phyloP scores from a whole-genome alignment of 2,113 vertebrate genomes.

The Toxotes jaculatrix region DNA sequence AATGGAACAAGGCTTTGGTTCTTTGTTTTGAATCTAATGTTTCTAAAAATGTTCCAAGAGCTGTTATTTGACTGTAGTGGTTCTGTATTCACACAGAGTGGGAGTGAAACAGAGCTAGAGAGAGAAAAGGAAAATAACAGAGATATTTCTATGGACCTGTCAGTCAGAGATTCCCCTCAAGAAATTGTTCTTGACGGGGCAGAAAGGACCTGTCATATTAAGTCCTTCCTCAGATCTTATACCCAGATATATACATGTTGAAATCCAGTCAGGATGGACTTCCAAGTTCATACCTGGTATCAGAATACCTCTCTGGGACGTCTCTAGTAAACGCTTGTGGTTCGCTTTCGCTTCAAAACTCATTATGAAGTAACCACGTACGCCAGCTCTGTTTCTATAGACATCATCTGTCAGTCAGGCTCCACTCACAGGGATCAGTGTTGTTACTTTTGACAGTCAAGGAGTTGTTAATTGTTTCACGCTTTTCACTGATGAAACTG shows the following conservation, averaged over 20 bases:
- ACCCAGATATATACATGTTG: neutral
- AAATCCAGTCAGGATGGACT: conserved; percentile 11
- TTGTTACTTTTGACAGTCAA: neutral
- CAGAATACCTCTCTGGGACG: neutral
- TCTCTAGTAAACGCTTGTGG: neutral
- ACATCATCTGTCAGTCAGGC: neutral
- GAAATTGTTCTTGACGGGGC: conserved; percentile 43
- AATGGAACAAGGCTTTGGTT: neutral
- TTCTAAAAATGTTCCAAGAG: conserved; percentile 2
- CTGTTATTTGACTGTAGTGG: neutral
- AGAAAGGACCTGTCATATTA: conserved; percentile 60
- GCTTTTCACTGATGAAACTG: neutral
- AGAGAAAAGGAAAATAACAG: conserved; percentile 4
- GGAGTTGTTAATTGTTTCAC: conserved; percentile 13
- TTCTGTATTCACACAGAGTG: conserved; percentile 1
- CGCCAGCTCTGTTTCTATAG: neutral
- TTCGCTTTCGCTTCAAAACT: neutral
- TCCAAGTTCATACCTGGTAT: conserved; percentile 9
- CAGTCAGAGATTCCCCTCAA: conserved; percentile 46
- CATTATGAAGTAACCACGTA: conserved; percentile 8
- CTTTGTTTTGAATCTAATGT: conserved; percentile 1
- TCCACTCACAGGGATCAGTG: neutral
- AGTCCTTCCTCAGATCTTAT: conserved; percentile 27
- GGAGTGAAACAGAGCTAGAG: neutral
- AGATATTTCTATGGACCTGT: conserved; percentile 11